phyloP scores from a whole-genome alignment of 2,888 invertebrate genomes.

The Volucella bombylans region DNA sequence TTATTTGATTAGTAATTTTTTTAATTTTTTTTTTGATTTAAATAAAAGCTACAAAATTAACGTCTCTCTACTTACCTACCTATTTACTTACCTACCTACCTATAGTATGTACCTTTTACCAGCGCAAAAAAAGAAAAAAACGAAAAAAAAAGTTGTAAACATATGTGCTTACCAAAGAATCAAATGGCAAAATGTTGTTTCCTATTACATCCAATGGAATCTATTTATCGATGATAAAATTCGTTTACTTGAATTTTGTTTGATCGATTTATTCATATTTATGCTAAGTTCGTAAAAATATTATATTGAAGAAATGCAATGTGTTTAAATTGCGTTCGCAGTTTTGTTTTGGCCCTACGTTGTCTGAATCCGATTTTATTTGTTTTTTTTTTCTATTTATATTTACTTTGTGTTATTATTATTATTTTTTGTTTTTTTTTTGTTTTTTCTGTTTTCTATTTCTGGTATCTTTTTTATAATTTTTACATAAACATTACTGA shows the following conservation, averaged over 20 bases:
- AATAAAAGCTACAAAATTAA: slow-evolving; percentile 1
- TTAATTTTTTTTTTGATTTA: slow-evolving; percentile 12
- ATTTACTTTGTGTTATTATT: no score
- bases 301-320: slow-evolving; percentile 31
- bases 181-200: slow-evolving; percentile 72
- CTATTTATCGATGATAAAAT: slow-evolving; percentile 68
- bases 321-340: slow-evolving; percentile 18
- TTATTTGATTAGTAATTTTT: no score
- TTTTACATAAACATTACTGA: slow-evolving; percentile 33
- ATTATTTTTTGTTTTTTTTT: no score
- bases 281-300: slow-evolving; percentile 1
- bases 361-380: slow-evolving; percentile 69
- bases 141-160: not conserved
- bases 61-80: slow-evolving; percentile 40
- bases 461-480: slow-evolving; percentile 30
- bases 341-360: slow-evolving; percentile 46
- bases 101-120: slow-evolving; percentile 38
- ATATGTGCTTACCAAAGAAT: slow-evolving; percentile 61
- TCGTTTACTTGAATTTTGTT: slow-evolving; percentile 55
- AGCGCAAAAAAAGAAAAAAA: slow-evolving; percentile 44
- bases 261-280: slow-evolving; percentile 60
- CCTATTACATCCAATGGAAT: slow-evolving; percentile 73
- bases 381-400: not conserved
- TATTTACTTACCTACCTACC: slow-evolving; percentile 25
- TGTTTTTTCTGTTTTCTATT: not conserved